Conservation (phyloP, 2,113 vertebrate species). For the Mungos mungo region DNA sequence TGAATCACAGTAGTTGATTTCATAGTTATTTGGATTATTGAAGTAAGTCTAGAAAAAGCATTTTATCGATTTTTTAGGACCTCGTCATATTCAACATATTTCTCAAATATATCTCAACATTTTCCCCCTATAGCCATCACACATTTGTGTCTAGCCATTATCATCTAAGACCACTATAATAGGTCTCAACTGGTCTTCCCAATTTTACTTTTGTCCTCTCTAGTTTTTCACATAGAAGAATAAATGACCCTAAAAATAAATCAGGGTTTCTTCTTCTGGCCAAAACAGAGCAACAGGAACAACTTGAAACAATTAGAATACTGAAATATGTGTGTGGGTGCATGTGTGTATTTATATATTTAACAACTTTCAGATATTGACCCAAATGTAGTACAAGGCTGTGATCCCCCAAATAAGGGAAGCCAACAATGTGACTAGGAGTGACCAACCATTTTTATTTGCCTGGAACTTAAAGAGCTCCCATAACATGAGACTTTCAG, state of each 20-base stretch:
- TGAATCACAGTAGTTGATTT: background rate
- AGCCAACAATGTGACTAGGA: background rate
- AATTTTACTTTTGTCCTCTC: background rate
- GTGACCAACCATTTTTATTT: background rate
- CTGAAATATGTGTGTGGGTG: background rate
- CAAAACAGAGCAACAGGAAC: background rate
- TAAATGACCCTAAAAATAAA: constrained; percentile 22
- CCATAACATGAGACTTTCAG: background rate
- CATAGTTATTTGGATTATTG: background rate
- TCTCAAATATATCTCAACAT: background rate
- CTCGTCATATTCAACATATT: background rate
- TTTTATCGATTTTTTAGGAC: background rate
- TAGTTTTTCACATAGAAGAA: background rate
- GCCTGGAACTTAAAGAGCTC: background rate
- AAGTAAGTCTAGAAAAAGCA: background rate
- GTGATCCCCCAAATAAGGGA: background rate
- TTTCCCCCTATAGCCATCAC: background rate
- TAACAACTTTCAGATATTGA: background rate
- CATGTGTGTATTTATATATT: background rate
- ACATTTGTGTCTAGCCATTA: background rate
- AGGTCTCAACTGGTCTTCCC: background rate
- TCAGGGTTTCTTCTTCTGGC: background rate
- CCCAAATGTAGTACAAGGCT: background rate
- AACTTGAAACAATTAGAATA: background rate
- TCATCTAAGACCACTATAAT: background rate